Evolutionary conservation across 2,888 invertebrate genomes (phyloP).

Genomic region (Sicus ferrugineus): DNA sequence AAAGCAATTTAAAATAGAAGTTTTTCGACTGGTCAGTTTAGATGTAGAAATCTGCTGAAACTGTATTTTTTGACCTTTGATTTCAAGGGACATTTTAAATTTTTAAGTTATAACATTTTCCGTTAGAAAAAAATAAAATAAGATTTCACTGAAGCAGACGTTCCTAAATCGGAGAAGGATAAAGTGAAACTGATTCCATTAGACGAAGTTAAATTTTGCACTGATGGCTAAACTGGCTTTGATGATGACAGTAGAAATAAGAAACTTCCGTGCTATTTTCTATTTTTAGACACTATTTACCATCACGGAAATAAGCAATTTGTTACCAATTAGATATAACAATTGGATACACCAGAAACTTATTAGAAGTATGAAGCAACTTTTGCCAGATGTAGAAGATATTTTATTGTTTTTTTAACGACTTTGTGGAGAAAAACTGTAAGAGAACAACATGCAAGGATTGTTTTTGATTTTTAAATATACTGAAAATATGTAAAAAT

Average conservation of each 20-base stretch:
- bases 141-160: not conserved
- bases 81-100: constrained; percentile 2
- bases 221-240: constrained; percentile 45
- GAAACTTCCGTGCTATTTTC: too few species aligned
- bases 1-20: constrained; percentile 49
- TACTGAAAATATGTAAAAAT: too few species aligned
- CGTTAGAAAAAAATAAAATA: too few species aligned
- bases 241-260: too few species aligned
- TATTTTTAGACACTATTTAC: too few species aligned
- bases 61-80: constrained; percentile 11
- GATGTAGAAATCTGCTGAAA: not conserved
- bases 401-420: too few species aligned
- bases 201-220: not conserved
- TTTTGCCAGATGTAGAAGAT: too few species aligned
- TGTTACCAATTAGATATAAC: not conserved
- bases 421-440: too few species aligned
- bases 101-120: not conserved
- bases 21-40: constrained; percentile 48
- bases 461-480: too few species aligned
- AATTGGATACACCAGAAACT: not conserved
- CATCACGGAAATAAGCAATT: constrained; percentile 59
- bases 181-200: not conserved
- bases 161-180: not conserved
- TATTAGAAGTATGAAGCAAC: too few species aligned
- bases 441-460: too few species aligned